Evolutionary conservation across 2,797 vertebrate species (phyloP).

Genomic region (Cyprinella venusta): DNA sequence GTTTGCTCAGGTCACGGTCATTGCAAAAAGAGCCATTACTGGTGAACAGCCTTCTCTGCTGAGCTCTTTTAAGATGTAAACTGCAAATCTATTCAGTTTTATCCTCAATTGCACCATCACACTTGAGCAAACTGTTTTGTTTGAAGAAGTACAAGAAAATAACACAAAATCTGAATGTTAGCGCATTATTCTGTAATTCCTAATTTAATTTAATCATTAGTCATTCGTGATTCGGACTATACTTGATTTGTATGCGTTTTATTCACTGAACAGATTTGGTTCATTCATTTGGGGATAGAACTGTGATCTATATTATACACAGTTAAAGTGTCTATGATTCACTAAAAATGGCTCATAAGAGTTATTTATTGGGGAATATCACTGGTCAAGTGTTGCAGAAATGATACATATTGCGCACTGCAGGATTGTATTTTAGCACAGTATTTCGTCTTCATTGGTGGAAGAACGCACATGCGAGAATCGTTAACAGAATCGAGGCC

Average conservation of each 20-base stretch:
- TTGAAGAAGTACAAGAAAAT: conserved; percentile 9
- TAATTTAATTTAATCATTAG: background rate
- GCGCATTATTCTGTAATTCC: background rate
- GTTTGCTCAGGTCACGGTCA: conserved; percentile 48
- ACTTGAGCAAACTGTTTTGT: conserved; percentile 9
- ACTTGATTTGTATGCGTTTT: background rate
- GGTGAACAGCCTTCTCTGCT: conserved; percentile 37
- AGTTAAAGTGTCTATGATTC: background rate
- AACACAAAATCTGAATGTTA: background rate
- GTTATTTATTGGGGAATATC: background rate
- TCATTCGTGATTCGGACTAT: background rate
- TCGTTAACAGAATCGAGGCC: background rate
- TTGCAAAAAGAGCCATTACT: conserved; percentile 38
- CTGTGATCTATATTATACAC: background rate
- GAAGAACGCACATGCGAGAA: background rate
- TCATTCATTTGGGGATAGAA: background rate
- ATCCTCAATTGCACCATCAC: conserved; percentile 7
- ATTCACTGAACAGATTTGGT: background rate
- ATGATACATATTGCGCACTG: background rate
- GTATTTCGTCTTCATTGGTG: background rate
- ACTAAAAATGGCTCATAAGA: background rate
- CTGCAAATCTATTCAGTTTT: conserved; percentile 21
- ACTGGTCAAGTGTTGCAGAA: background rate
- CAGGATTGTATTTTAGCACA: background rate
- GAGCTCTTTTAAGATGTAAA: conserved; percentile 56